Conservation (phyloP, 1,140 invertebrate species). For the Rhopalosiphum padi region DNA sequence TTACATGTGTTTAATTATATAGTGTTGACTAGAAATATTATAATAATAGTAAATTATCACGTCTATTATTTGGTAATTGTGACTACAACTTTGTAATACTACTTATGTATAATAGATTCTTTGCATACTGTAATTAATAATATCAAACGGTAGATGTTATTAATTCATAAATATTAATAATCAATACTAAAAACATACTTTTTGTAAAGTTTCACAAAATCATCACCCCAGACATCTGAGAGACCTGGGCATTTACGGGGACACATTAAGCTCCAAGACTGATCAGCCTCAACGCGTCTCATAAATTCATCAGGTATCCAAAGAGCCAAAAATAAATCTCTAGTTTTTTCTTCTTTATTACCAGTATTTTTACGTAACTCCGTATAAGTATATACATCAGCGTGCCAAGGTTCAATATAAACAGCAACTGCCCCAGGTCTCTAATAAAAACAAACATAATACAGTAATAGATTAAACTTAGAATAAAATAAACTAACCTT, state of each 20-base stretch:
- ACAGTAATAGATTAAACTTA: not conserved
- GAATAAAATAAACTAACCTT: slow-evolving; percentile 68
- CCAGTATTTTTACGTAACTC: slow-evolving; percentile 93
- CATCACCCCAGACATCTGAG: slow-evolving; percentile 89
- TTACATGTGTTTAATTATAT: not conserved
- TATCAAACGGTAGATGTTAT: not conserved
- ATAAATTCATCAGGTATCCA: slow-evolving; percentile 99
- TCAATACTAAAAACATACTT: slow-evolving; percentile 67
- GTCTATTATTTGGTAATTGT: not conserved
- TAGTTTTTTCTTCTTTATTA: slow-evolving; percentile 89
- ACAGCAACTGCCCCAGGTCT: slow-evolving; percentile 96
- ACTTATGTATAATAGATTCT: not conserved
- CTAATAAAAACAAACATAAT: slow-evolving; percentile 62
- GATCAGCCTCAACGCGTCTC: slow-evolving; percentile 89
- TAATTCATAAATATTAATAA: not conserved
- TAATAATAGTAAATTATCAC: not conserved
- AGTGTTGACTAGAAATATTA: too few species aligned
- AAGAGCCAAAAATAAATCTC: slow-evolving; percentile 97
- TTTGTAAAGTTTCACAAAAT: slow-evolving; percentile 92
- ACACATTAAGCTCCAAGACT: slow-evolving; percentile 95
- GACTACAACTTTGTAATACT: not conserved
- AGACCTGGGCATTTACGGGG: slow-evolving; percentile 92
- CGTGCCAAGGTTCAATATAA: slow-evolving; percentile 99
- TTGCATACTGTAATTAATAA: not conserved
- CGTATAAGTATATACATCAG: slow-evolving; percentile 95